Conservation (phyloP, 2,888 invertebrate species). For the Pomacea canaliculata region DNA sequence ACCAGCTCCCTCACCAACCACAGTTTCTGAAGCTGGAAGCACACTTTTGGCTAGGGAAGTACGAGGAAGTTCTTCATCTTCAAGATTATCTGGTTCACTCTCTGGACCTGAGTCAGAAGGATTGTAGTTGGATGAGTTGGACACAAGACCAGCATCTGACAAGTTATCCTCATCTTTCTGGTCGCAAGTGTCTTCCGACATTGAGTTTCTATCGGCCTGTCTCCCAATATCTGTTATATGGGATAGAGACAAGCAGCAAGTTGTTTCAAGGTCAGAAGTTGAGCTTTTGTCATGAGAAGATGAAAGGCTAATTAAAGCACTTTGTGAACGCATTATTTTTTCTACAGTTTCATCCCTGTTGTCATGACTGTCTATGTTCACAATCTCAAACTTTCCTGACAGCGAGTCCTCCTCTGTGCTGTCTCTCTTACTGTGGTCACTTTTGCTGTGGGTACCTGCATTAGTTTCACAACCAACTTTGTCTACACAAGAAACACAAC, state of each 20-base stretch:
- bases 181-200: not conserved
- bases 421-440: not conserved
- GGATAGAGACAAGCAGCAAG: not conserved
- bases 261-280: constrained; percentile 1
- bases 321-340: not conserved
- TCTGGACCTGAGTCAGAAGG: constrained; percentile 37
- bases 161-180: constrained; percentile 26
- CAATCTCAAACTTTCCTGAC: constrained; percentile 11
- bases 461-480: too few species aligned
- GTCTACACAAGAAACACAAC: not conserved
- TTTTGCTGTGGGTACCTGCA: not conserved
- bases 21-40: not conserved
- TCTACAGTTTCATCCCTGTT: not conserved
- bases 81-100: constrained; percentile 27
- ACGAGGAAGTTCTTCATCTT: constrained; percentile 9
- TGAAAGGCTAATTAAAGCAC: not conserved
- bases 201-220: constrained; percentile 4
- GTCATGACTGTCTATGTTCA: not conserved
- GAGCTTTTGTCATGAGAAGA: not conserved
- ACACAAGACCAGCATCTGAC: constrained; percentile 24
- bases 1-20: not conserved
- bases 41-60: not conserved
- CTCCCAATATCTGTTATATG: not conserved
- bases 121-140: constrained; percentile 35
- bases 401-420: constrained; percentile 15